phyloP scores from a whole-genome alignment of 2,113 vertebrate species.

The Ascaphus truei region DNA sequence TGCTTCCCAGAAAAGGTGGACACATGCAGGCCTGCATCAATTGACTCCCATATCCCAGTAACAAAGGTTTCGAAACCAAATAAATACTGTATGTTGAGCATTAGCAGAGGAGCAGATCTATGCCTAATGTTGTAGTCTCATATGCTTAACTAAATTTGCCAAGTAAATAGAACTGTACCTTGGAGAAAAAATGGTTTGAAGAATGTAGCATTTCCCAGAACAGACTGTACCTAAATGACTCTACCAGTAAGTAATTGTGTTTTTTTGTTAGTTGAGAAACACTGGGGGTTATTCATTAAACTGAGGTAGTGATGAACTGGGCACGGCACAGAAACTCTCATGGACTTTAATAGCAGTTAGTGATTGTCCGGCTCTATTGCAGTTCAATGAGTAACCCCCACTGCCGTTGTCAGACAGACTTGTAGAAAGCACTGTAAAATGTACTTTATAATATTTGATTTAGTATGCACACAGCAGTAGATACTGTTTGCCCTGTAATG shows the following conservation, averaged over 20 bases:
- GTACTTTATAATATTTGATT: not conserved
- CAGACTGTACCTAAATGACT: constrained; percentile 12
- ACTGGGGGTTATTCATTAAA: too few species aligned
- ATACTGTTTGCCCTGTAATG: too few species aligned
- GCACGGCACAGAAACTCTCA: too few species aligned
- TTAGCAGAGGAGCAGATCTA: not conserved
- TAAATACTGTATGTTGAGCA: too few species aligned
- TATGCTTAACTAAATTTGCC: not conserved
- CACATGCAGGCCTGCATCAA: too few species aligned
- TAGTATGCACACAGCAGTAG: not conserved
- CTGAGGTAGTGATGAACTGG: too few species aligned
- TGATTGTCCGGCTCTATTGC: too few species aligned
- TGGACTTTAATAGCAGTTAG: too few species aligned
- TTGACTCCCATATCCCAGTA: too few species aligned
- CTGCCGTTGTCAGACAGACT: constrained; percentile 7
- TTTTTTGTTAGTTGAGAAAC: constrained; percentile 7
- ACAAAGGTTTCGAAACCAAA: not conserved
- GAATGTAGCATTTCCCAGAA: constrained; percentile 20
- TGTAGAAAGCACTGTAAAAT: not conserved
- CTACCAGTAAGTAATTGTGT: constrained; percentile 11
- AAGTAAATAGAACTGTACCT: not conserved
- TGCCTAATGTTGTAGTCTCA: not conserved
- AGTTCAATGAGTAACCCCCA: too few species aligned
- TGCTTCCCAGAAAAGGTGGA: not conserved
- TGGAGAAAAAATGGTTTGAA: not conserved